phyloP scores from a whole-genome alignment of 35 echinoderm and acorn worm genomes.

The Eucidaris tribuloides region DNA sequence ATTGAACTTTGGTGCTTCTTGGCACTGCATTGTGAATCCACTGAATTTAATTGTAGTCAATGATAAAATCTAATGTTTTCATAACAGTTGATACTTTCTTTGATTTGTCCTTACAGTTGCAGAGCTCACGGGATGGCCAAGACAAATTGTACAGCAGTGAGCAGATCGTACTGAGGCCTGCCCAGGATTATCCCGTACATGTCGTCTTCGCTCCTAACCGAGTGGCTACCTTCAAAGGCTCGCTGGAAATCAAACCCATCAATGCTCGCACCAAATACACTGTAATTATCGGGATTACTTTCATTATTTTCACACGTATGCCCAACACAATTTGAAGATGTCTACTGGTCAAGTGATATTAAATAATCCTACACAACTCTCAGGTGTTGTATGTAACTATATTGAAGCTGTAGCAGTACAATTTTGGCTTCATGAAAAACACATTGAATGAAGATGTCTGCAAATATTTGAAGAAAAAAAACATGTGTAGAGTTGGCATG shows the following conservation, averaged over 20 bases:
- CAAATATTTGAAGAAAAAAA: too few relatives aligned
- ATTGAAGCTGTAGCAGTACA: not conserved
- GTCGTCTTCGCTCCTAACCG: conserved; percentile 69
- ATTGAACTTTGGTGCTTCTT: too few relatives aligned
- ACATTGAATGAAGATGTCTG: not conserved
- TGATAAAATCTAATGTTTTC: not conserved
- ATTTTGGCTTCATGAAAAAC: not conserved
- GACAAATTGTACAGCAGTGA: conserved; percentile 38
- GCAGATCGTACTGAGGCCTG: conserved; percentile 56
- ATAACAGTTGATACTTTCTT: too few relatives aligned
- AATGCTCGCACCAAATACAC: conserved; percentile 62
- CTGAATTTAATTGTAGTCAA: not conserved
- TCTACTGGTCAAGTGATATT: not conserved
- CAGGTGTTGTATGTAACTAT: not conserved
- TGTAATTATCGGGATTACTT: conserved; percentile 34
- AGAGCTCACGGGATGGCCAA: conserved; percentile 50
- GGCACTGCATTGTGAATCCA: too few relatives aligned
- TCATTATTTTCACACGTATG: not conserved
- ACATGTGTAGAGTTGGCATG: too few relatives aligned
- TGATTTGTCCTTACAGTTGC: conserved; percentile 54
- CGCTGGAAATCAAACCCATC: conserved; percentile 63
- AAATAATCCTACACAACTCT: not conserved
- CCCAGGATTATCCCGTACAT: conserved; percentile 52
- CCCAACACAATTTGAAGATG: not conserved
- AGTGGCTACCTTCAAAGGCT: conserved; percentile 40